These are phyloP conservation scores for Lophura nycthemera DNA, from an alignment of 2,113 vertebrate species.

Conservation along the genomic window DNA sequence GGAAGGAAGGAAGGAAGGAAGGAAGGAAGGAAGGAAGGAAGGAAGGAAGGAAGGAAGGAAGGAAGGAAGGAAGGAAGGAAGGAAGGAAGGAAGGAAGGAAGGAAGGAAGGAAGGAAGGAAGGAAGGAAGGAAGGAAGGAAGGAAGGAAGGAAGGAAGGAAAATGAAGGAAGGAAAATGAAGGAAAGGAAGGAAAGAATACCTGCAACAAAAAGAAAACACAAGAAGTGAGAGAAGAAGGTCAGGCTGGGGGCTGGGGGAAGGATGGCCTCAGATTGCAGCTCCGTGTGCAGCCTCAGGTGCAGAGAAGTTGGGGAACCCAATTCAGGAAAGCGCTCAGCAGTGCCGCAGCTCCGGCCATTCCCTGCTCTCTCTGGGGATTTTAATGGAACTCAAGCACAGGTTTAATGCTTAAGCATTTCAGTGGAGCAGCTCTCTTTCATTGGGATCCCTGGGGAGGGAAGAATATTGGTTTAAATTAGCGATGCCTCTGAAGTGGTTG, in stretches of 20 bases:
- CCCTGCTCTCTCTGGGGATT: not conserved
- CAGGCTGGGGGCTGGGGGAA: not conserved
- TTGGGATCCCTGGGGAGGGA: not conserved
- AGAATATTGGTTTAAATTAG: not conserved
- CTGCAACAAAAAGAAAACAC: not conserved
- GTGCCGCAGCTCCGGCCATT: not conserved
- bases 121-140: too few species aligned
- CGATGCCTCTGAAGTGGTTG: not conserved
- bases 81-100: too few species aligned
- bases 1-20: not conserved
- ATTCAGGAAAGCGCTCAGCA: not conserved
- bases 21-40: too few species aligned
- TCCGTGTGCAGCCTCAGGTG: rapidly evolving
- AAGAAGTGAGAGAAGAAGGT: not conserved
- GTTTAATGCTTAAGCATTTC: constrained; percentile 1
- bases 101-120: not conserved
- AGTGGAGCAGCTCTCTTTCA: constrained; percentile 6
- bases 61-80: too few species aligned
- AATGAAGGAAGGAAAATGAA: too few species aligned
- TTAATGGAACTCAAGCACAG: not conserved
- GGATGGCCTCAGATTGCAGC: not conserved
- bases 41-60: too few species aligned
- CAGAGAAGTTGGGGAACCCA: not conserved
- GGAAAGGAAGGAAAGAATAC: not conserved
- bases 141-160: too few species aligned